Evolutionary conservation across 2,113 vertebrate genomes (phyloP).

Genomic region (Manacus vitellinus): DNA sequence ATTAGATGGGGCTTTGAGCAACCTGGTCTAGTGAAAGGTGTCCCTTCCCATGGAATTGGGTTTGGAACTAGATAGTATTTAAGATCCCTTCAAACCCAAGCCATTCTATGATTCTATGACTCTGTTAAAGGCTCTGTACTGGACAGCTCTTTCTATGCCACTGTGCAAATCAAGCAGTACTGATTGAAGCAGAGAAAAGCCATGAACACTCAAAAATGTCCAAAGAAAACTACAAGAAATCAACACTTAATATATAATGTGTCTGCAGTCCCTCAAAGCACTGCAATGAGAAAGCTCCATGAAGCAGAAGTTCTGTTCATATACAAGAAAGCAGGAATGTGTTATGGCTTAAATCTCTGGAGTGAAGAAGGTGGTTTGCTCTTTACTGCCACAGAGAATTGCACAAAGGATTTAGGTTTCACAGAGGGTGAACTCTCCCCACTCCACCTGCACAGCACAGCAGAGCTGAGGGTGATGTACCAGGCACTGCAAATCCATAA

Average conservation of each 20-base stretch:
- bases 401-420: not conserved
- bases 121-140: not conserved
- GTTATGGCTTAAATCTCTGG: not conserved
- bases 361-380: not conserved
- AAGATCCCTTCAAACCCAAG: not conserved
- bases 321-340: not conserved
- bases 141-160: not conserved
- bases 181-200: not conserved
- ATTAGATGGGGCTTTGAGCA: not conserved
- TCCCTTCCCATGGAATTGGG: not conserved
- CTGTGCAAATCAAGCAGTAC: not conserved
- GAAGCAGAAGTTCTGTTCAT: not conserved
- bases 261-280: not conserved
- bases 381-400: not conserved
- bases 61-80: not conserved
- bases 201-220: not conserved
- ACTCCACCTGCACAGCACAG: not conserved
- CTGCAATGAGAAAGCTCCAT: not conserved
- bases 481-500: not conserved
- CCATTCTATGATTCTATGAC: not conserved
- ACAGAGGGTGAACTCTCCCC: not conserved
- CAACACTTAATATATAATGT: not conserved
- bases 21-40: not conserved
- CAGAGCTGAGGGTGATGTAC: not conserved
- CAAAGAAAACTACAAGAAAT: not conserved